Evolutionary conservation across 2,797 vertebrate genomes (phyloP), one percentile per base, ranked within the genome.

Genomic region (Tokudaia tokunoshimensis): DNA sequence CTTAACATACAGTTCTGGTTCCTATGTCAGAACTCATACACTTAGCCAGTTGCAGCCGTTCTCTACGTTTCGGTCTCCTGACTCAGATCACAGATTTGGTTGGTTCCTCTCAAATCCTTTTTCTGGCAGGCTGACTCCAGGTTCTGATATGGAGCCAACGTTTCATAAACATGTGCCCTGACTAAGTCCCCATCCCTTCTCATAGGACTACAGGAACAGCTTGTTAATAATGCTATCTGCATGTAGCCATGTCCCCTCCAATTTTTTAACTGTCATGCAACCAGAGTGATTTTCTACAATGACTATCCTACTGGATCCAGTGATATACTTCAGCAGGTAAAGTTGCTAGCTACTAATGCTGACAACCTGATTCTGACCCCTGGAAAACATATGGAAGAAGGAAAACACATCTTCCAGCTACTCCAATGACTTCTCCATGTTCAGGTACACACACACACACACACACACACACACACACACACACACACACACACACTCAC

Each of bases 1-100:
- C 11, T 9, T 0, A 61, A 4, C 6, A 47, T n/a, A n/a, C 8
- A n/a, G 34, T 52, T 78, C 72, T 50, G 80, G 34, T 65, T 84
- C 63, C 79, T 61, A 78, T 31, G 37, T 80, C 57, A 94, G 67
- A 85, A 41, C 41, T 52, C 17, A 22, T 65, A 34, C 2, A 24
- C 47, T 76, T 41, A 1, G 67, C 47, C 61, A 14, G 5, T 24
- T 4, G 0, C 7, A 19, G 19, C 0, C 20, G 2, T 17, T 59
- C 34, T 74, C 80, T 44, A 10, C 2, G 4, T 6, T 3, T 17
- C 24, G 37, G 34, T 61, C 26, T 81, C 52, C 14, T 0, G 3
- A 41, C 37, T 55, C 47, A 41, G 67, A 44, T 6, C 34, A 26
- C 13, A 24, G 17, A 11, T 19, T 3, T 37, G 55, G 70, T 75